These are phyloP conservation scores for Cetoscarus ocellatus DNA, from an alignment of 2,797 vertebrate species.

Conservation along the genomic window DNA sequence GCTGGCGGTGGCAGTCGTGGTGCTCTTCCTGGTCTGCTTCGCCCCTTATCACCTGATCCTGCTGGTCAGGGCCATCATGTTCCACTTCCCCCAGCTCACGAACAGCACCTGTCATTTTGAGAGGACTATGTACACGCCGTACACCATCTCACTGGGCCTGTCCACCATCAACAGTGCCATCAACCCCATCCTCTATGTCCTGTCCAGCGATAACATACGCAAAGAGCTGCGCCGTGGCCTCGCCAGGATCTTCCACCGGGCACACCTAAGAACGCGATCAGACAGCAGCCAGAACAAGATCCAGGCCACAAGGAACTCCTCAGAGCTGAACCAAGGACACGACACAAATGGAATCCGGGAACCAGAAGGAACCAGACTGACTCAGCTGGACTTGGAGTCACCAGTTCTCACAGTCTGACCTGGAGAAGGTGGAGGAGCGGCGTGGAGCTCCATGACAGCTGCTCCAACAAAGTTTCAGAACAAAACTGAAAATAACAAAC, in stretches of 20 bases:
- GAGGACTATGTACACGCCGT: constrained; percentile 77
- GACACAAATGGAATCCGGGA: neutral
- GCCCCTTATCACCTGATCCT: constrained; percentile 91
- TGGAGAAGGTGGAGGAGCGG: too few relatives aligned
- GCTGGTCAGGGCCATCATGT: constrained; percentile 78
- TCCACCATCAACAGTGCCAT: constrained; percentile 88
- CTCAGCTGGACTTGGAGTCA: neutral
- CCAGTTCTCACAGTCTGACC: too few relatives aligned
- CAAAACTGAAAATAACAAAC: too few relatives aligned
- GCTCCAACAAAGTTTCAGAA: too few relatives aligned
- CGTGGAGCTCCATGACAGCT: too few relatives aligned
- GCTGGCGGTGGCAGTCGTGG: constrained; percentile 81
- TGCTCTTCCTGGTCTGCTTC: constrained; percentile 91
- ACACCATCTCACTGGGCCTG: constrained; percentile 87
- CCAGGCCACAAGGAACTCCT: constrained; percentile 62
- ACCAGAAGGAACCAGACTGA: neutral
- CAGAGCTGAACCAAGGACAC: neutral
- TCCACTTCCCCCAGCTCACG: constrained; percentile 47
- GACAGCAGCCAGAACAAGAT: constrained; percentile 63
- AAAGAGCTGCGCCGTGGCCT: constrained; percentile 78
- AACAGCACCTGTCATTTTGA: constrained; percentile 74
- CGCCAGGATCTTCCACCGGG: constrained; percentile 37
- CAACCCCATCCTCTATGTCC: constrained; percentile 91
- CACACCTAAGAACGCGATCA: constrained; percentile 10
- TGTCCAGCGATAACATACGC: constrained; percentile 86